Evolutionary conservation across 2,797 vertebrate genomes (phyloP).

Genomic region (Pangasius mekongensis): DNA sequence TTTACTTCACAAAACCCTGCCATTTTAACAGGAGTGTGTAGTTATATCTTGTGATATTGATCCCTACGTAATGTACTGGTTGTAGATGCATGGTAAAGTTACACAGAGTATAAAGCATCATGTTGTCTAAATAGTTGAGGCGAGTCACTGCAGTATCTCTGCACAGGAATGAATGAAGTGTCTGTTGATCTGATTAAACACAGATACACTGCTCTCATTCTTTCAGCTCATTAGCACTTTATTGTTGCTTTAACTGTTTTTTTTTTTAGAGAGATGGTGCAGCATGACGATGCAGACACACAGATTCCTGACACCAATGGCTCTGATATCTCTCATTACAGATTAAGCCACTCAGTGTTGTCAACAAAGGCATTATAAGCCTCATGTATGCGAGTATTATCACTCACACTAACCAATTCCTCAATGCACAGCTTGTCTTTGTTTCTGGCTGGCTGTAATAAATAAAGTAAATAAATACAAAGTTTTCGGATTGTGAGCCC

Average conservation of each 20-base stretch:
- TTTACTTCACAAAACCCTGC: too few species aligned
- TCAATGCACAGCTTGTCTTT: background rate
- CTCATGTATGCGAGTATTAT: conserved; percentile 8
- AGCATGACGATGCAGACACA: background rate
- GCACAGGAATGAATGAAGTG: conserved; percentile 3
- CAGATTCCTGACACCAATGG: conserved; percentile 28
- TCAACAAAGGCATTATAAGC: conserved; percentile 22
- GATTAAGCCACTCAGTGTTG: conserved; percentile 15
- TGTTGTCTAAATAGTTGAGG: background rate
- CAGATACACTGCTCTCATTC: conserved; percentile 25
- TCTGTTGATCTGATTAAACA: background rate
- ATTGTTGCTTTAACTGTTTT: conserved; percentile 28
- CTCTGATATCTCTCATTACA: conserved; percentile 41
- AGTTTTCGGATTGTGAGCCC: background rate
- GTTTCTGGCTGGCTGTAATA: conserved; percentile 13
- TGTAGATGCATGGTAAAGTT: background rate
- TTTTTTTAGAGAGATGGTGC: conserved; percentile 5
- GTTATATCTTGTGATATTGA: background rate
- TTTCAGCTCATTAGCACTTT: conserved; percentile 17
- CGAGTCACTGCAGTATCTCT: background rate
- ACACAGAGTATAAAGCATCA: background rate
- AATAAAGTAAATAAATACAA: conserved; percentile 24
- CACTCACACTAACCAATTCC: conserved; percentile 4
- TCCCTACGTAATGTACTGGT: background rate
- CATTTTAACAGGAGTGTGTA: background rate